Evolutionary conservation across 1,140 invertebrate species (phyloP), one percentile per base, ranked within the genome.

Genomic region (Meteorus sp.): DNA sequence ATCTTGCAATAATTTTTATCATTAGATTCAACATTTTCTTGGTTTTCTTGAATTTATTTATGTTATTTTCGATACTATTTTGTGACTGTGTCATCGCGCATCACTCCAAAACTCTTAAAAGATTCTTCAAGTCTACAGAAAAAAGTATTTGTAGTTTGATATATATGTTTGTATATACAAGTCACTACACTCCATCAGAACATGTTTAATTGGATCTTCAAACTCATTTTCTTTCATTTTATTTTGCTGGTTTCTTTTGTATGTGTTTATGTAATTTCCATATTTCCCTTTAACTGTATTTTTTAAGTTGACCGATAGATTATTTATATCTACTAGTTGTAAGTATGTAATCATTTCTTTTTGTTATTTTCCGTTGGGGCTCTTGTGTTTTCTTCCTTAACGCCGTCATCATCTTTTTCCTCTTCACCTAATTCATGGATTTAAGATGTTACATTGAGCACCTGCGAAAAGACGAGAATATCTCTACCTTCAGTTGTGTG

Each of bases 151-250:
- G n/a, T n/a, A n/a, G n/a, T 60, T 69, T 72, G 67, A 76, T 73
- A 77, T 60, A 65, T 70, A 67, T 61, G 50, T 73, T 67, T 76
- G 56, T 77, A 78, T 79, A 79, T 79, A 80, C 74, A 80, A 79
- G 74, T 77, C 67, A 71, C 77, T 78, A 79, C 75, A 79, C 71
- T 79, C 67, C 74, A 76, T 73, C 61, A 73, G 72, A 79, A 75
- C 73, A 79, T 51, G 77, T 67, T 50, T 25, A 50, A 15, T 7
- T 29, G 15, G 33, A n/a, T n/a, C n/a, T 50, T 25, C 22, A 27
- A 19, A 33, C 11, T 50, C 23, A 31, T 15, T 19, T 33, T 13
- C 17, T 43, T 15, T 3, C 22, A 19, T 20, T 43, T 43, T 43
- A 17, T 4, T 63, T 73, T 73, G 75, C 76, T 72, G 59, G 74